These are phyloP conservation scores for Holothuria leucospilota DNA, from an alignment of 53 echinoderm and acorn worm species.

Conservation along the genomic window DNA sequence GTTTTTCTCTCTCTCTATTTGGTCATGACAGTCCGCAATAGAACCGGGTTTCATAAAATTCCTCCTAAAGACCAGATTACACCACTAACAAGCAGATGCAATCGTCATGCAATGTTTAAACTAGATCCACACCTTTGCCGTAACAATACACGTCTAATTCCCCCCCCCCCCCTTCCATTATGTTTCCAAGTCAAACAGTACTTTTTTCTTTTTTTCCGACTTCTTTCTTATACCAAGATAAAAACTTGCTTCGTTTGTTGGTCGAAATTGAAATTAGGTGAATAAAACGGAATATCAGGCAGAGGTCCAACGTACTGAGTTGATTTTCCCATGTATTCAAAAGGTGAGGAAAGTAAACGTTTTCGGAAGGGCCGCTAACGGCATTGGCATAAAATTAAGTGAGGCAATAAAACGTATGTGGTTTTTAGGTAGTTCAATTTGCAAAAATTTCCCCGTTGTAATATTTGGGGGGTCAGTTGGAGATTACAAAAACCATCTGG, in stretches of 20 bases:
- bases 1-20: too few relatives aligned
- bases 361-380: slow-evolving; percentile 28
- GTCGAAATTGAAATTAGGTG: slow-evolving; percentile 17
- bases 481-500: slow-evolving; percentile 10
- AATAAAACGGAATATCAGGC: slow-evolving; percentile 1
- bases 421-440: not conserved
- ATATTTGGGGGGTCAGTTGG: slow-evolving; percentile 25
- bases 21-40: slow-evolving; percentile 25
- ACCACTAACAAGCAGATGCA: slow-evolving; percentile 62
- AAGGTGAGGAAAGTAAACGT: slow-evolving; percentile 54
- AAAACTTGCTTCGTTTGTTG: slow-evolving; percentile 31
- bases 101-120: slow-evolving; percentile 67
- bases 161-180: too few relatives aligned
- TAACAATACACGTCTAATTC: too few relatives aligned
- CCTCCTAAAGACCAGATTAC: slow-evolving; percentile 38
- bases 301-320: slow-evolving; percentile 36
- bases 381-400: slow-evolving; percentile 49
- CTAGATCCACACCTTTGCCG: slow-evolving; percentile 61
- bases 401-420: slow-evolving; percentile 43
- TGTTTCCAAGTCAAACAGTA: slow-evolving; percentile 43
- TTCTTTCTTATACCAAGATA: slow-evolving; percentile 41
- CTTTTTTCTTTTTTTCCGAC: not conserved
- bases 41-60: slow-evolving; percentile 30
- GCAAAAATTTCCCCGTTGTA: slow-evolving; percentile 32
- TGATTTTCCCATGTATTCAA: slow-evolving; percentile 42